Evolutionary conservation across 2,113 vertebrate genomes (phyloP), one percentile per base, ranked within the genome.

Genomic region (Hemichromis elongatus): DNA sequence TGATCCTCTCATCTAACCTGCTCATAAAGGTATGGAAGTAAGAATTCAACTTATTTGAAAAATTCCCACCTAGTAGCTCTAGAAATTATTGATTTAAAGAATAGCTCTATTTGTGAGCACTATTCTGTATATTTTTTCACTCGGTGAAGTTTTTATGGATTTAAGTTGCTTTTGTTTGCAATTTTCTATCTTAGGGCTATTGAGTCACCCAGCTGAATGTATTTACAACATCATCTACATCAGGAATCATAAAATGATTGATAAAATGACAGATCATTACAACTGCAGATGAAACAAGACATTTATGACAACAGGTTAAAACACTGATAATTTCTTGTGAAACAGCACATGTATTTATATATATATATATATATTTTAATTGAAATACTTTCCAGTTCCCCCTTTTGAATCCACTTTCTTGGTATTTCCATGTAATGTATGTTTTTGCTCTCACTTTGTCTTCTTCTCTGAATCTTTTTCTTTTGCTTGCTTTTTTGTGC

Each of bases 401-500:
- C 83, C 24, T 19, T 81, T 86, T 75, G 7, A 50, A 59, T 19
- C 33, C 10, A 19, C 7, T 40, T 12, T 88, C 45, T 68, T 9
- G 53, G 14, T 10, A 40, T 79, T 13, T 40, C 14, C 40, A 26
- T 13, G 7, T 28, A 70, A 28, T 55, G 2, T 33, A 13, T 2
- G 2, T 21, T 59, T 26, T n/a, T 61, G 3, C 10, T 87, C 70
- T 94, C 88, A 93, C 52, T 94, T 86, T 12, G 14, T 86, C 55
- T 90, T 94, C 88, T 94, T 94, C 80, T 91, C 93, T 54, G 57
- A 85, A 9, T 86, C 87, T 37, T 91, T 90, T 55, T 53, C 56
- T 7, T 93, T 88, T 9, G 16, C n/a, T 10, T 28, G 14, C 26
- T 80, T 35, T 7, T 73, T 24, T 3, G 42, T 40, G 3, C 77